phyloP scores from a whole-genome alignment of 2,888 invertebrate species.

The Sycophila texana region DNA sequence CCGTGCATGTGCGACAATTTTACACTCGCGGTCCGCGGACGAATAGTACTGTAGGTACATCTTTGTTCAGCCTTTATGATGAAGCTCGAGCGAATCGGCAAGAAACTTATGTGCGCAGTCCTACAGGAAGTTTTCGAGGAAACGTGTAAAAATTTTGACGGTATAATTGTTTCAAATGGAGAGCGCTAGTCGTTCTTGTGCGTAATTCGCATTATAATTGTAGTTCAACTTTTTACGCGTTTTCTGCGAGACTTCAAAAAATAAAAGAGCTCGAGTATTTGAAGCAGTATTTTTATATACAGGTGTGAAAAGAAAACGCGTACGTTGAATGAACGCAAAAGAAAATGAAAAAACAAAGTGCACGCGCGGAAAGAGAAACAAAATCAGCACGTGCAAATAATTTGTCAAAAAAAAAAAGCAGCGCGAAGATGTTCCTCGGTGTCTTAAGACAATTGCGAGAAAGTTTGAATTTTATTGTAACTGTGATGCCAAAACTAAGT shows the following conservation, averaged over 20 bases:
- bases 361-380: constrained; percentile 13
- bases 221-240: background rate
- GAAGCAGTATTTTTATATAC: constrained; percentile 56
- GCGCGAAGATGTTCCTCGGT: constrained; percentile 32
- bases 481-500: constrained; percentile 54
- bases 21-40: constrained; percentile 54
- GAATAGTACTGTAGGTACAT: constrained; percentile 19
- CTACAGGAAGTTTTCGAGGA: constrained; percentile 1
- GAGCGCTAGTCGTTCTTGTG: constrained; percentile 3
- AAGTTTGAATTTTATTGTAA: constrained; percentile 48
- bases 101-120: constrained; percentile 4
- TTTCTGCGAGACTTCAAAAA: constrained; percentile 25
- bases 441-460: constrained; percentile 14
- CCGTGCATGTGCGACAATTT: constrained; percentile 52
- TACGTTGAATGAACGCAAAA: constrained; percentile 36
- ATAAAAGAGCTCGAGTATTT: constrained; percentile 46
- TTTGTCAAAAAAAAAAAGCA: constrained; percentile 7
- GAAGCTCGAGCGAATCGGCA: constrained; percentile 14
- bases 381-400: constrained; percentile 33
- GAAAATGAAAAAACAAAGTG: constrained; percentile 2
- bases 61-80: constrained; percentile 17
- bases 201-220: background rate
- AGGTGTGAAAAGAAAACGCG: constrained; percentile 41
- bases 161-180: background rate
- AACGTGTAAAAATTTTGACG: background rate